Evolutionary conservation across 2,113 vertebrate species (phyloP).

Genomic region (Calidris pugnax): DNA sequence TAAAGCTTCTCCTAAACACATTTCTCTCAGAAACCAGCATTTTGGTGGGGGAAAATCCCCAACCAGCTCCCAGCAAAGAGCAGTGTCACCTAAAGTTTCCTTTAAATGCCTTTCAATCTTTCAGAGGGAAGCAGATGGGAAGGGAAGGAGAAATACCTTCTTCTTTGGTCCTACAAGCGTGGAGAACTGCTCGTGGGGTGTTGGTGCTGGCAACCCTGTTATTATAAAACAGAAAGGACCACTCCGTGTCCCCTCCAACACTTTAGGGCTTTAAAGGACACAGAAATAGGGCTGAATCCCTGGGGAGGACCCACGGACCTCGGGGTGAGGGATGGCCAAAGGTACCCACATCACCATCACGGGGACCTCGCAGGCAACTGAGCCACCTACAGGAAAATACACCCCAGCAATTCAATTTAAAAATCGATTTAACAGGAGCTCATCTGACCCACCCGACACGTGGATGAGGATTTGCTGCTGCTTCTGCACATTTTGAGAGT

Average conservation of each 20-base stretch:
- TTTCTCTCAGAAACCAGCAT: background rate
- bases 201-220: background rate
- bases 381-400: background rate
- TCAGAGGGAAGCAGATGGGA: background rate
- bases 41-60: background rate
- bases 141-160: background rate
- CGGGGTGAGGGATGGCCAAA: background rate
- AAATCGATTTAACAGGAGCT: background rate
- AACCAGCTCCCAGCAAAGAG: background rate
- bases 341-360: background rate
- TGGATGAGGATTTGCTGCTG: background rate
- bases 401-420: background rate
- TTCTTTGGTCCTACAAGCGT: fast-evolving
- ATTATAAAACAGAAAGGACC: background rate
- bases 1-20: background rate
- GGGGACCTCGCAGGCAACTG: background rate
- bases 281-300: background rate
- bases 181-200: background rate
- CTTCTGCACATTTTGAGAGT: background rate
- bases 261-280: background rate
- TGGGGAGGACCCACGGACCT: fast-evolving
- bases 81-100: fast-evolving
- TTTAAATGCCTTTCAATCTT: background rate
- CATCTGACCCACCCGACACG: background rate
- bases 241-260: fast-evolving